Percentiles rank a stretch among this genome's conserved stretches.
Conservation (phyloP, 2,797 vertebrate genomes). For the Helostoma temminkii region DNA sequence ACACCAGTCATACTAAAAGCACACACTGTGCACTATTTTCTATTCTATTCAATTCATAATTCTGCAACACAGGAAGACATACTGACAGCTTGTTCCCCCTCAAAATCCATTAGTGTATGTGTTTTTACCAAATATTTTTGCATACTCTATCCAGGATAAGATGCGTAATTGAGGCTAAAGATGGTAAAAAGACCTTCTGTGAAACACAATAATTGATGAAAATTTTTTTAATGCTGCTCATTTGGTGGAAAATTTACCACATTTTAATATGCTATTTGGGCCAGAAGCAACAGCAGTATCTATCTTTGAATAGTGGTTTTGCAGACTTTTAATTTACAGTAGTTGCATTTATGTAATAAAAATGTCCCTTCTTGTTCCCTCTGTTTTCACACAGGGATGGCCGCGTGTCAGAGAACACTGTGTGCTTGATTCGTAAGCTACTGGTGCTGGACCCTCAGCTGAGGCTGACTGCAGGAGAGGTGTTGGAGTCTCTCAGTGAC, state of each 20-base stretch:
- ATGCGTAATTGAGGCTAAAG: not conserved
- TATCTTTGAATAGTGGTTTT: not conserved
- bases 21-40: not conserved
- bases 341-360: constrained; percentile 15
- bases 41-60: not conserved
- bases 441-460: constrained; percentile 97
- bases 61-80: not conserved
- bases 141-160: not conserved
- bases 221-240: not conserved
- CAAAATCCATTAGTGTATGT: not conserved
- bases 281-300: not conserved
- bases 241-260: not conserved
- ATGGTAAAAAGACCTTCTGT: not conserved
- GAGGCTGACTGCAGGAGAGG: constrained; percentile 93
- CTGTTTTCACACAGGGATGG: constrained; percentile 87
- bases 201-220: not conserved
- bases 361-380: not conserved
- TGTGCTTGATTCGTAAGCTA: constrained; percentile 97
- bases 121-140: not conserved
- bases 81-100: not conserved
- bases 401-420: constrained; percentile 96
- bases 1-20: not conserved
- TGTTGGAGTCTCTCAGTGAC: constrained; percentile 94
- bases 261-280: not conserved
- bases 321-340: not conserved